Evolutionary conservation across 1,140 invertebrate genomes (phyloP).

Genomic region (Drosophila pallidifrons): DNA sequence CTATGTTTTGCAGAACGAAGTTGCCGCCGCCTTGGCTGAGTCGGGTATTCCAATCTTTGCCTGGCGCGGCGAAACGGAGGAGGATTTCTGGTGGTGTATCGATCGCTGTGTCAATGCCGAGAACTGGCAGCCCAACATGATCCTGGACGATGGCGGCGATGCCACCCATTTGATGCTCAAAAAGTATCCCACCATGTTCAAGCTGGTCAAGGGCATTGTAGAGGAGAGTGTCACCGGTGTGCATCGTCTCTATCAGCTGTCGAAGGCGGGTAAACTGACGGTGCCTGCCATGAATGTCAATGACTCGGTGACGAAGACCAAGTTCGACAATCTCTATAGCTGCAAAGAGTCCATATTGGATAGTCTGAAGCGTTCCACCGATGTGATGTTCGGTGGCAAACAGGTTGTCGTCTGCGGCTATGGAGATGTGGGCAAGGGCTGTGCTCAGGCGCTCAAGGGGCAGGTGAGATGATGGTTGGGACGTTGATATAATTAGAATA

Average conservation of each 20-base stretch:
- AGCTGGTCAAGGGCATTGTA: conserved; percentile 98
- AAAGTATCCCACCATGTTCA: conserved; percentile 97
- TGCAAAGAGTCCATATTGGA: conserved; percentile 84
- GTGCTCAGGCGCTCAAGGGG: conserved; percentile 97
- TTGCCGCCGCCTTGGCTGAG: conserved; percentile 97
- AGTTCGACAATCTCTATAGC: conserved; percentile 93
- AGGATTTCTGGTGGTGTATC: conserved; percentile 99
- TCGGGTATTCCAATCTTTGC: conserved; percentile 96
- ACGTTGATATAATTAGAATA: no score
- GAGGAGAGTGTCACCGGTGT: conserved; percentile 99
- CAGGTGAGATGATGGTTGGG: conserved; percentile 84
- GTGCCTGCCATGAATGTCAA: conserved; percentile 99
- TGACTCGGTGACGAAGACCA: conserved; percentile 99
- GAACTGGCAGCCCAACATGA: conserved; percentile 99
- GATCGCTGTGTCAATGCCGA: conserved; percentile 96
- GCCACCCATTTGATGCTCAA: conserved; percentile 98
- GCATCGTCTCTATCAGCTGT: conserved; percentile 97
- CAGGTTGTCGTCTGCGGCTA: conserved; percentile 98
- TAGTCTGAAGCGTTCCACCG: conserved; percentile 86
- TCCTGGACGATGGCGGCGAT: conserved; percentile 98
- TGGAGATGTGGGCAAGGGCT: conserved; percentile 99
- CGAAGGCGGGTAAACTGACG: conserved; percentile 96
- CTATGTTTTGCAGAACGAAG: conserved; percentile 91
- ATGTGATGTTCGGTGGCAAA: conserved; percentile 99
- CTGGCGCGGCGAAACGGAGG: conserved; percentile 98